Evolutionary conservation across 2,113 vertebrate species (phyloP).

Genomic region (Potamarius usumacintae): DNA sequence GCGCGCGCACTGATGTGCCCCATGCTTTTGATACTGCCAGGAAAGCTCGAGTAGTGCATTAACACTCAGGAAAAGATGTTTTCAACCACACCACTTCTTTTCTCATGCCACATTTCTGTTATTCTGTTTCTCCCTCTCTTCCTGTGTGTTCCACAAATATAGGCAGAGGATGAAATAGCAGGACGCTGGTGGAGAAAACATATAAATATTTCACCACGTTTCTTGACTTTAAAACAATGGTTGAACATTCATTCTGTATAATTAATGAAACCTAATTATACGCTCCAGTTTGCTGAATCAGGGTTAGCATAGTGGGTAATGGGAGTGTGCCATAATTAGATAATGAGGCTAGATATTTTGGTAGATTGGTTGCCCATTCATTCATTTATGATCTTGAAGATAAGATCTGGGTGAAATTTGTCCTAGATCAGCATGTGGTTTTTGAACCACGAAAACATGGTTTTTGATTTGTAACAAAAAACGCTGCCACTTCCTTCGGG

Average conservation of each 20-base stretch:
- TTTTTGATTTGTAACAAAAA: background rate
- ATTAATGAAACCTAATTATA: conserved; percentile 51
- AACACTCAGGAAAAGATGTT: conserved; percentile 24
- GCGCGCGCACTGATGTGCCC: background rate
- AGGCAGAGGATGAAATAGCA: conserved; percentile 44
- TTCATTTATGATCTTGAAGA: background rate
- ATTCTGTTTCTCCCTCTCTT: background rate
- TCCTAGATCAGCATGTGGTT: background rate
- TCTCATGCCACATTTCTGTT: background rate
- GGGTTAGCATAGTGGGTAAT: conserved; percentile 19
- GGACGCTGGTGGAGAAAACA: conserved; percentile 40
- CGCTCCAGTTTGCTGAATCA: conserved; percentile 40
- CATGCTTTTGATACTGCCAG: conserved; percentile 49
- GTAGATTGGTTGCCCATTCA: background rate
- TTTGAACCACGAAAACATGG: background rate
- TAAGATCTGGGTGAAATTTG: background rate
- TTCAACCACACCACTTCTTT: background rate
- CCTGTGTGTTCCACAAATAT: background rate
- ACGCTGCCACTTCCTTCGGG: background rate
- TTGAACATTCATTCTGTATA: conserved; percentile 38
- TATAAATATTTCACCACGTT: conserved; percentile 53
- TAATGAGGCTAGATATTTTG: conserved; percentile 24
- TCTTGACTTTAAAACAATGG: conserved; percentile 32
- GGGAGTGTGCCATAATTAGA: conserved; percentile 40
- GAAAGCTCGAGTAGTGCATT: conserved; percentile 45